phyloP scores from a whole-genome alignment of 1,140 invertebrate species.

The Glomeris maerens region DNA sequence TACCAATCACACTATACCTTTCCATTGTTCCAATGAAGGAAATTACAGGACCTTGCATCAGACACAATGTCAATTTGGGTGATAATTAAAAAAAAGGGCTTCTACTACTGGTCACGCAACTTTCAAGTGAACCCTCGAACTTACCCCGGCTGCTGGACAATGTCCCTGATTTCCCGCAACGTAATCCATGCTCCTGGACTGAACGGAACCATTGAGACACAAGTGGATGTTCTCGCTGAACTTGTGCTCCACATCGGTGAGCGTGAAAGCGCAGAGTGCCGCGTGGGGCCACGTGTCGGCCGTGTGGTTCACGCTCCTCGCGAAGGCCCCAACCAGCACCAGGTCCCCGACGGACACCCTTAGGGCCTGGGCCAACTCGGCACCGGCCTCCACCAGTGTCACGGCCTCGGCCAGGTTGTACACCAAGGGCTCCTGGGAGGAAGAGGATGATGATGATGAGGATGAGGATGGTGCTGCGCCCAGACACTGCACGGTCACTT shows the following conservation, averaged over 20 bases:
- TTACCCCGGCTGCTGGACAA: constrained; percentile 64
- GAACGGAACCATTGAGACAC: constrained; percentile 88
- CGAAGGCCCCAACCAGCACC: constrained; percentile 68
- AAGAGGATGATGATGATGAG: too few species aligned
- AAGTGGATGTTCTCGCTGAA: constrained; percentile 94
- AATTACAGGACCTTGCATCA: too few species aligned
- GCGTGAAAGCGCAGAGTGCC: constrained; percentile 42
- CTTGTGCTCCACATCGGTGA: constrained; percentile 75
- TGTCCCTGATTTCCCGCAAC: constrained; percentile 78
- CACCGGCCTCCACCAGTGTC: constrained; percentile 61
- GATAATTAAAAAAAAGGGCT: too few species aligned
- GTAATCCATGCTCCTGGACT: constrained; percentile 81
- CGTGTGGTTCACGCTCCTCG: constrained; percentile 63
- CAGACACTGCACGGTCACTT: constrained; percentile 76
- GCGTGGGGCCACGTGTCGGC: constrained; percentile 60
- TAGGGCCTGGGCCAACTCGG: constrained; percentile 60
- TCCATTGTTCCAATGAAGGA: too few species aligned
- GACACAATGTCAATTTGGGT: too few species aligned
- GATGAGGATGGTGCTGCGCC: constrained; percentile 34
- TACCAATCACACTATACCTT: too few species aligned
- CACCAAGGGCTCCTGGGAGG: constrained; percentile 34
- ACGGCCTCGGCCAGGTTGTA: constrained; percentile 88
- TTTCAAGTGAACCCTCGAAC: constrained; percentile 20
- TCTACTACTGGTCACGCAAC: background rate
- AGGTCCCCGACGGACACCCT: constrained; percentile 59